Conservation (phyloP, 1,140 invertebrate species). For the Bombus affinis region DNA sequence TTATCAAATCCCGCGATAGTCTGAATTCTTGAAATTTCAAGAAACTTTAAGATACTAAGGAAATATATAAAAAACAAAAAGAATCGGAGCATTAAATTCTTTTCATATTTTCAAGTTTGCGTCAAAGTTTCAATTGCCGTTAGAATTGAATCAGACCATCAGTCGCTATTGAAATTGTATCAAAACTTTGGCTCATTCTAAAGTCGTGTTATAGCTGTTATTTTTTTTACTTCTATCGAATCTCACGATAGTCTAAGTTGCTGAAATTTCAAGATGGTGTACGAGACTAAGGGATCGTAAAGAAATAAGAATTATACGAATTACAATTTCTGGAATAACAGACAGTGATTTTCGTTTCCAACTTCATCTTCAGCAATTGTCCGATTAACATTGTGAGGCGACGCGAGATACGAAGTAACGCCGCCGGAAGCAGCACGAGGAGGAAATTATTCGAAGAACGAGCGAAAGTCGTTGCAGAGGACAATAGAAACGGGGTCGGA, state of each 20-base stretch:
- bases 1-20: background rate
- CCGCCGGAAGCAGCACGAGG: background rate
- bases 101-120: no score
- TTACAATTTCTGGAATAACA: background rate
- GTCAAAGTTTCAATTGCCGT: no score
- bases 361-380: background rate
- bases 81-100: no score
- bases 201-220: no score
- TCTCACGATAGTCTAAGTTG: no score
- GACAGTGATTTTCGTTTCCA: background rate
- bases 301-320: background rate
- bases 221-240: no score
- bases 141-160: no score
- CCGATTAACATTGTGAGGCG: background rate
- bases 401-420: background rate
- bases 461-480: background rate
- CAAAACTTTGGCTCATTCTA: no score
- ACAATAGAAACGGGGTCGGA: constrained; percentile 19
- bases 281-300: background rate
- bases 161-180: no score
- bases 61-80: no score
- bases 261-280: no score
- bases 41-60: background rate
- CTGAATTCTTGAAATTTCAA: background rate
- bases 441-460: constrained; percentile 23